These are phyloP conservation scores for Jordanella pulchra DNA, from an alignment of 2,797 vertebrate species.

Conservation along the genomic window DNA sequence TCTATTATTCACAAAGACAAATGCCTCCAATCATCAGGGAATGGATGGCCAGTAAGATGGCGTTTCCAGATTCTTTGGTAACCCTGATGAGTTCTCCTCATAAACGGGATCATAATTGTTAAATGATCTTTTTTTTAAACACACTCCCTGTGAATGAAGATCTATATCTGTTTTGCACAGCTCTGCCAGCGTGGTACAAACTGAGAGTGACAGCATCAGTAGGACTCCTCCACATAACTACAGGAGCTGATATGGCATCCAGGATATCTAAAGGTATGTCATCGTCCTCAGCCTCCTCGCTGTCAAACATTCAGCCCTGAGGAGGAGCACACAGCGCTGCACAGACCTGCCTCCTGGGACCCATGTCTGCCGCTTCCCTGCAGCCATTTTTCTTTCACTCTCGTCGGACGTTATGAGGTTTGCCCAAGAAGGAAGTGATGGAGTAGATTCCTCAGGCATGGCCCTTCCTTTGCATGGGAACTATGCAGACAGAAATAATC, in stretches of 20 bases:
- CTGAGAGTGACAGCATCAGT: slow-evolving; percentile 28
- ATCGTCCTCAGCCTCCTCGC: slow-evolving; percentile 8
- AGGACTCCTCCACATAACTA: slow-evolving; percentile 26
- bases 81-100: too few relatives aligned
- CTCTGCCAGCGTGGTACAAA: slow-evolving; percentile 11
- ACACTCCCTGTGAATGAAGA: too few relatives aligned
- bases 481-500: slow-evolving; percentile 53
- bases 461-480: slow-evolving; percentile 50
- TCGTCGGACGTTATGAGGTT: slow-evolving; percentile 43
- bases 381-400: slow-evolving; percentile 27
- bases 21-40: too few relatives aligned
- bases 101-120: too few relatives aligned
- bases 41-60: too few relatives aligned
- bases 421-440: slow-evolving; percentile 37
- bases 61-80: too few relatives aligned
- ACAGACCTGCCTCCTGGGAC: slow-evolving; percentile 23
- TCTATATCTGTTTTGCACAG: background rate
- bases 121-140: too few relatives aligned
- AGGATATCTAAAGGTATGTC: slow-evolving; percentile 32
- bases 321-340: slow-evolving; percentile 18
- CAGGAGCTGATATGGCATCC: background rate
- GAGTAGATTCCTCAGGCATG: slow-evolving; percentile 45
- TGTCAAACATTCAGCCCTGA: slow-evolving; percentile 21
- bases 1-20: too few relatives aligned
- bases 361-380: slow-evolving; percentile 13